Base-by-base conservation (phyloP, 2,113 vertebrate species). In the Triplophysa siluroides region DNA sequence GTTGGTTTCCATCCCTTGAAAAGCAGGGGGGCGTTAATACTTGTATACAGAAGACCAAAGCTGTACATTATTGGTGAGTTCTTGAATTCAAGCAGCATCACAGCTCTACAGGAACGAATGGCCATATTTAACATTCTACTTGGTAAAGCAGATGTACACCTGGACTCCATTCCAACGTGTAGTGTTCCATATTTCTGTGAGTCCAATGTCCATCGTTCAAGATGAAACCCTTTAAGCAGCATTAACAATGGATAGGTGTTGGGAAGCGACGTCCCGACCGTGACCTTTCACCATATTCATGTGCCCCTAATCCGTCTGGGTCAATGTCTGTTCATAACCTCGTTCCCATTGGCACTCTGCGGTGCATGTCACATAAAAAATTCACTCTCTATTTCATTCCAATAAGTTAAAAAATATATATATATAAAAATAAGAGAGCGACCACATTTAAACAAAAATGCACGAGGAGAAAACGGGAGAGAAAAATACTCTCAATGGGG, bases 341-440 rank as follows among this genome's bases (percentile, higher is more conserved):
- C 83, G 84, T 79, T 81, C 67, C 68, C 75, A 29, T 29, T 47
- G 78, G 79, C 76, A 72, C 76, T 79, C 72, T 50, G 14, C 62
- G 80, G 75, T 82, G 78, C 76, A 61, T 43, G 66, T 80, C 82
- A 85, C 76, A 78, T 78, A 81, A 63, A 70, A 29, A 72, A 72
- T 83, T 54, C 70, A 84, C 82, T 83, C 76, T 79, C 76, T 62
- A 75, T 75, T 70, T 24, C 41, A 81, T 62, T 85, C 87, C 87
- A 94, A 94, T 94, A 94, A 93, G 90, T 94, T 92, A 93, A 92
- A 91, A 86, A 88, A 87, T 86, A 89, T 43, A 63, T 43, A 63
- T 47, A 76, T 62, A 60, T 10, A 90, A 83, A 90, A 88, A 86
- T 84, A 84, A 89, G 83, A 71, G 85, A 88, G 85, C 84, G 81